These are phyloP conservation scores for Tyto alba DNA, from an alignment of 2,113 vertebrate species.

Conservation along the genomic window DNA sequence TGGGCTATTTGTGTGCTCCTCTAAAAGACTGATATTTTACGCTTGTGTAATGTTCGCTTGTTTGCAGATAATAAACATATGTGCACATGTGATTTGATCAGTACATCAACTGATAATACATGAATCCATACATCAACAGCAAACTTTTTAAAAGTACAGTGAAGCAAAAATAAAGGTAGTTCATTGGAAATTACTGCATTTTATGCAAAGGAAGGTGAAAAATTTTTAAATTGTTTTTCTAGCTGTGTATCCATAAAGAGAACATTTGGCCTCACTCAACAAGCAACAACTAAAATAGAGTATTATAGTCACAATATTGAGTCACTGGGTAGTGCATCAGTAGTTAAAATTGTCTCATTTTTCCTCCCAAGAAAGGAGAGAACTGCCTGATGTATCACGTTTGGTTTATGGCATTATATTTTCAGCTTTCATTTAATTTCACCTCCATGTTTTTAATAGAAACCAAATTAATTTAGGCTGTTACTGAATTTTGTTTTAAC, in stretches of 20 bases:
- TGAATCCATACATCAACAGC: not conserved
- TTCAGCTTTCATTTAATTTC: not conserved
- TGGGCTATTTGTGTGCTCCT: not conserved
- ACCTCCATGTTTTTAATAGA: not conserved
- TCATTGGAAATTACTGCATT: not conserved
- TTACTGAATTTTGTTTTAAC: not conserved
- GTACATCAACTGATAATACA: not conserved
- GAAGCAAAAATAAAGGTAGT: not conserved
- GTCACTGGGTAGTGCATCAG: not conserved
- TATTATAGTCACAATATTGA: not conserved
- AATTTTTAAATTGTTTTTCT: not conserved
- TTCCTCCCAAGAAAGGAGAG: not conserved
- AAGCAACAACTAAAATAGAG: not conserved
- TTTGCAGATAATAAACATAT: not conserved
- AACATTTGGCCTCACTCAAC: not conserved
- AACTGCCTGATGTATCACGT: not conserved
- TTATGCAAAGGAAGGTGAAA: not conserved
- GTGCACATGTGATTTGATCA: not conserved
- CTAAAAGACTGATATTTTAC: not conserved
- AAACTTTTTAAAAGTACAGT: not conserved
- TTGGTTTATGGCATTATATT: not conserved
- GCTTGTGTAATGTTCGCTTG: not conserved
- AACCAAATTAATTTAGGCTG: slow-evolving; percentile 7
- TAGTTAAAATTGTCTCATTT: not conserved
- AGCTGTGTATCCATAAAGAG: not conserved